Percentiles rank a stretch among this genome's conserved stretches.
These are phyloP conservation scores for Sebastes alutus DNA, from an alignment of 2,797 vertebrate species.

Conservation along the genomic window DNA sequence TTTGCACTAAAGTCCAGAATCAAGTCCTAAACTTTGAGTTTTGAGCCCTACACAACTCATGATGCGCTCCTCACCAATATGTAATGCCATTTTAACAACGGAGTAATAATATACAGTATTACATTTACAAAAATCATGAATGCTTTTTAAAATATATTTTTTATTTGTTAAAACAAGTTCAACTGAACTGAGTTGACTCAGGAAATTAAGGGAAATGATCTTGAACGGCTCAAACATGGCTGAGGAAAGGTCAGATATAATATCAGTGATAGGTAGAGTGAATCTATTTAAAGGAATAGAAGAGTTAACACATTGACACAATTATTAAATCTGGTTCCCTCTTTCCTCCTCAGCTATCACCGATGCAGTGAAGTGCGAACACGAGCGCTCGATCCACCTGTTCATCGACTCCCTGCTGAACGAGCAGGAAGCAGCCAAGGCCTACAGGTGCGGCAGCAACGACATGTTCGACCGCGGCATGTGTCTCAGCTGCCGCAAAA, in stretches of 20 bases:
- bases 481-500: constrained; percentile 92
- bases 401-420: constrained; percentile 96
- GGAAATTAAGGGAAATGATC: background rate
- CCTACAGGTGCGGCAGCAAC: constrained; percentile 90
- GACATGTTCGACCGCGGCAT: constrained; percentile 92
- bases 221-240: background rate
- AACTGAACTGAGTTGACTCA: background rate
- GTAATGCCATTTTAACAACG: background rate
- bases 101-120: background rate
- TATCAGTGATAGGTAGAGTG: background rate
- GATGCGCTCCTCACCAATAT: background rate
- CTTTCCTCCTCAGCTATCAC: constrained; percentile 83
- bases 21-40: background rate
- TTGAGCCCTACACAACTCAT: background rate
- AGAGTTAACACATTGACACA: background rate
- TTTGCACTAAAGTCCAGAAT: background rate
- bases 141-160: background rate
- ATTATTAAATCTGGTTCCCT: background rate
- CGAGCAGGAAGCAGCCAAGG: constrained; percentile 85
- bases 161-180: background rate
- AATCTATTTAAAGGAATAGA: background rate
- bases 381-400: constrained; percentile 93
- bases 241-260: constrained; percentile 2
- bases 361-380: constrained; percentile 93
- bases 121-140: background rate